A percentile compares a stretch with the other conserved stretches of the same genome.
These are phyloP conservation scores for Willowsia nigromaculata DNA, from an alignment of 2,888 invertebrate species.

Conservation along the genomic window DNA sequence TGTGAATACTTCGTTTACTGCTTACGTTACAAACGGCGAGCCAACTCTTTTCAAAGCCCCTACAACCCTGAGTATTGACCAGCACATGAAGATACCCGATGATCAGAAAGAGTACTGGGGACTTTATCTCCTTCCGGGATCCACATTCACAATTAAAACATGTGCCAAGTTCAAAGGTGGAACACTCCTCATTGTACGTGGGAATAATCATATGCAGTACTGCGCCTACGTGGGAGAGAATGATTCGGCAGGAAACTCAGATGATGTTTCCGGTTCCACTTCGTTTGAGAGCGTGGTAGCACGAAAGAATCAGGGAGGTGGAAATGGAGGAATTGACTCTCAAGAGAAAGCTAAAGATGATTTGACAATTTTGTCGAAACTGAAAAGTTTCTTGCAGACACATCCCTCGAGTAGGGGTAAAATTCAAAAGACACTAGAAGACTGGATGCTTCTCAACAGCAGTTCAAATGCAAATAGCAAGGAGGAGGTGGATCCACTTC, in stretches of 20 bases:
- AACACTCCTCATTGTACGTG: constrained; percentile 88
- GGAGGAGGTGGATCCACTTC: neutral
- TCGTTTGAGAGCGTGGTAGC: constrained; percentile 61
- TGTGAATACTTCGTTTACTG: constrained; percentile 88
- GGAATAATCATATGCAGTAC: constrained; percentile 88
- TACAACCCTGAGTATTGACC: constrained; percentile 85
- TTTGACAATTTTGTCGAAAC: constrained; percentile 70
- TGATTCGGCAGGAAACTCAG: constrained; percentile 88
- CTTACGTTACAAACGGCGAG: constrained; percentile 85
- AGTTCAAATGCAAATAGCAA: neutral
- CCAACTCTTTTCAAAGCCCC: constrained; percentile 84
- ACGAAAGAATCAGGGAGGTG: neutral
- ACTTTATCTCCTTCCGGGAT: constrained; percentile 88
- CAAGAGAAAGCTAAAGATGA: constrained; percentile 65
- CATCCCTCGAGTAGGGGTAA: constrained; percentile 71
- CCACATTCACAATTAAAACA: constrained; percentile 87
- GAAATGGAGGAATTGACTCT: neutral
- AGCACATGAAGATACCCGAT: constrained; percentile 86
- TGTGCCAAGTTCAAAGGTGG: constrained; percentile 87
- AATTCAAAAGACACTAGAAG: constrained; percentile 73
- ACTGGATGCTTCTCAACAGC: constrained; percentile 74
- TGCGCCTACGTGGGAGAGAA: constrained; percentile 89
- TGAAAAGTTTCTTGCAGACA: constrained; percentile 73
- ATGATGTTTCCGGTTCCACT: constrained; percentile 82
- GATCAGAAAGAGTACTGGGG: constrained; percentile 91